Conservation (phyloP, 2,113 vertebrate species). For the Tenrec ecaudatus region DNA sequence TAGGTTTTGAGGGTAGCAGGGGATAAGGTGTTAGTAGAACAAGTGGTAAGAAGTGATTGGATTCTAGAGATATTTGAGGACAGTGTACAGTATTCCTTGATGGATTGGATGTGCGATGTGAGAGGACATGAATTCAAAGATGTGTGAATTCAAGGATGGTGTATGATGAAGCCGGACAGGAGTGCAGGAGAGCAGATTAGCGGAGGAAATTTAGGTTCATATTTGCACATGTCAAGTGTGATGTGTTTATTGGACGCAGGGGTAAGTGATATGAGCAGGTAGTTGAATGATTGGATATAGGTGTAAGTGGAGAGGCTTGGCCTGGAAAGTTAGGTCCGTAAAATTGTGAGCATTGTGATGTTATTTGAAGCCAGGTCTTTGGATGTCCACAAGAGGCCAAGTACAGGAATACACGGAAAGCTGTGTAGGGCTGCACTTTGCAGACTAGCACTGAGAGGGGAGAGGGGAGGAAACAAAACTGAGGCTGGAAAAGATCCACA, state of each 20-base stretch:
- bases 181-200: rapidly evolving
- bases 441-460: too few relatives aligned
- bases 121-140: neutral
- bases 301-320: neutral
- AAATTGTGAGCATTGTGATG: neutral
- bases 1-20: neutral
- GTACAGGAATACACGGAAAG: too few relatives aligned
- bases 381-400: neutral
- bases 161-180: neutral
- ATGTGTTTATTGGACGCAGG: neutral
- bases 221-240: too few relatives aligned
- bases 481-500: neutral
- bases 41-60: neutral
- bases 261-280: neutral
- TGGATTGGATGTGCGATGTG: too few relatives aligned
- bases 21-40: neutral
- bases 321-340: too few relatives aligned
- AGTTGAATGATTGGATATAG: rapidly evolving
- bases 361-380: neutral
- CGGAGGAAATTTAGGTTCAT: neutral
- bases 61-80: neutral
- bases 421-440: neutral
- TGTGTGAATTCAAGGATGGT: neutral
- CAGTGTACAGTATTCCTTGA: neutral
- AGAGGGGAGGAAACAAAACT: neutral